These are phyloP conservation scores for Aphelocoma californica DNA, from an alignment of 2,797 vertebrate species.

Conservation along the genomic window DNA sequence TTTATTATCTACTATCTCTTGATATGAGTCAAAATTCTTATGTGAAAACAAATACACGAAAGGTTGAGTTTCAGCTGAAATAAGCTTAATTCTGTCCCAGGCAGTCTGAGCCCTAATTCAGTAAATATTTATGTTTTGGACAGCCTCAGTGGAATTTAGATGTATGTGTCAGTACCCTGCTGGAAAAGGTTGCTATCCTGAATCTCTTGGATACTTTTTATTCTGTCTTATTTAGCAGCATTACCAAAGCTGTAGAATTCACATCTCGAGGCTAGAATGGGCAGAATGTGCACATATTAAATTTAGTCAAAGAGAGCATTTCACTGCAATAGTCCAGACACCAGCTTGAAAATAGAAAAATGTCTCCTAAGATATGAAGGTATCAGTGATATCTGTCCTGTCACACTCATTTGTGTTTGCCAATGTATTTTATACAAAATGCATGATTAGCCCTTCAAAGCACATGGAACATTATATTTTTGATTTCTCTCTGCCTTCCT, in stretches of 20 bases:
- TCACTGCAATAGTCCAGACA: neutral
- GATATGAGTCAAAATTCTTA: neutral
- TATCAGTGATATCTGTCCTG: neutral
- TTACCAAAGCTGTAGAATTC: neutral
- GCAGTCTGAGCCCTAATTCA: neutral
- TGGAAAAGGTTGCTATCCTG: neutral
- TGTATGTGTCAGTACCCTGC: neutral
- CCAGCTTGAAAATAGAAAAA: neutral
- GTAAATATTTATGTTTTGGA: neutral
- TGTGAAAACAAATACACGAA: neutral
- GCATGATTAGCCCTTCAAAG: neutral
- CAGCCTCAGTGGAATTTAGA: neutral
- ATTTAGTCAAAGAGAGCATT: neutral
- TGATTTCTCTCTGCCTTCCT: neutral
- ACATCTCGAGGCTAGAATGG: neutral
- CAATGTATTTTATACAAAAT: neutral
- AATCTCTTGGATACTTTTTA: neutral
- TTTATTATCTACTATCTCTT: neutral
- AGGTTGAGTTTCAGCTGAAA: neutral
- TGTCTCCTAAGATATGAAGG: neutral
- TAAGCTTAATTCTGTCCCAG: neutral
- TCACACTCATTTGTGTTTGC: neutral
- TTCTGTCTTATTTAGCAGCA: neutral
- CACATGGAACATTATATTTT: neutral
- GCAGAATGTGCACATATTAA: neutral